phyloP scores from a whole-genome alignment of 1,140 invertebrate species.

The Bombyx mandarina region DNA sequence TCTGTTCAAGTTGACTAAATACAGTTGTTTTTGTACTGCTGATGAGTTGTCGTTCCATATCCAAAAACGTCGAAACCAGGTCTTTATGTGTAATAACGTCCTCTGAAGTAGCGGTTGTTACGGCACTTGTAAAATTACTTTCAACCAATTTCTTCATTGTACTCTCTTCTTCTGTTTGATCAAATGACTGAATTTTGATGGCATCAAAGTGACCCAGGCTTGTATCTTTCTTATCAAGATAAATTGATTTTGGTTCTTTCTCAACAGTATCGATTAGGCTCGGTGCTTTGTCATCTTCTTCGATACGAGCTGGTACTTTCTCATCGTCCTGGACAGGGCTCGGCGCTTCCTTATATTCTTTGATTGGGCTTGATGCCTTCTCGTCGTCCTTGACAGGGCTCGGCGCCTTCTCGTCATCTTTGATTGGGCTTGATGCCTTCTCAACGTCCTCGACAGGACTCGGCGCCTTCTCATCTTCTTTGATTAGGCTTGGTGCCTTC shows the following conservation, averaged over 20 bases:
- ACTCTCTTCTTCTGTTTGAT: conserved; percentile 5
- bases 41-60: too few species aligned
- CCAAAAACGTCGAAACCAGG: too few species aligned
- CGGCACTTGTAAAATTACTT: background rate
- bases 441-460: conserved; percentile 1
- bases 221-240: conserved; percentile 1
- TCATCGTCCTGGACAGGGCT: background rate
- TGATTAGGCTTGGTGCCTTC: conserved; percentile 2
- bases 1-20: background rate
- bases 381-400: conserved; percentile 11
- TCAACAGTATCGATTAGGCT: conserved; percentile 7
- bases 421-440: conserved; percentile 14
- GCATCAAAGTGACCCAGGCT: conserved; percentile 2
- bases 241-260: conserved; percentile 8
- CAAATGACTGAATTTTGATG: background rate
- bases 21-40: too few species aligned
- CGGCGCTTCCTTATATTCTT: conserved; percentile 6
- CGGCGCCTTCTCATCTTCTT: conserved; percentile 1
- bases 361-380: conserved; percentile 10
- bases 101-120: too few species aligned
- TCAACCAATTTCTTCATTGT: background rate
- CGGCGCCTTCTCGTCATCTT: conserved; percentile 9
- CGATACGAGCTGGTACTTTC: background rate
- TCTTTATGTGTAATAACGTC: too few species aligned
- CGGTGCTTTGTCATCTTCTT: background rate